Conservation (phyloP, 2,888 invertebrate species). For the Tanaodytes sp. region DNA sequence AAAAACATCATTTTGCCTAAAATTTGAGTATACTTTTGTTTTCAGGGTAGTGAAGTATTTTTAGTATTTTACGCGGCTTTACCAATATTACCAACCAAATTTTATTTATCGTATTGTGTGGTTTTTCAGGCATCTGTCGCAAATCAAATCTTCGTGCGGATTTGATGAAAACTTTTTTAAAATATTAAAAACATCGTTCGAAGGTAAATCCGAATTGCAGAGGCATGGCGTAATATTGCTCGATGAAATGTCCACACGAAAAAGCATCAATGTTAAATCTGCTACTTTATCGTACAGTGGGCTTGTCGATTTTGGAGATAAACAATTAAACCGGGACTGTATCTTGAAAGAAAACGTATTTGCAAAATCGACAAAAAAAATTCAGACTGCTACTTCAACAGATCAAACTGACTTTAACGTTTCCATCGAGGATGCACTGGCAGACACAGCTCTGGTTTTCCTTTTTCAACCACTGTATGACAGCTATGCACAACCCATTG, state of each 20-base stretch:
- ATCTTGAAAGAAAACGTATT: not conserved
- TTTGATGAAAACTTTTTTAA: slow-evolving; percentile 3
- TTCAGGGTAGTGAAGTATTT: too few species aligned
- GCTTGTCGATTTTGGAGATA: slow-evolving; percentile 4
- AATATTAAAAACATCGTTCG: not conserved
- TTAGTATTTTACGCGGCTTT: too few species aligned
- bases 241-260: too few species aligned
- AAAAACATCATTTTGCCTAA: too few species aligned
- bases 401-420: not conserved
- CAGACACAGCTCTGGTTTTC: not conserved
- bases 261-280: not conserved
- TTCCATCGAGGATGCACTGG: not conserved
- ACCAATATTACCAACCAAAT: too few species aligned
- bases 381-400: not conserved
- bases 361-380: not conserved
- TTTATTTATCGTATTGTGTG: too few species aligned
- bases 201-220: not conserved
- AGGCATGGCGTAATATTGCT: not conserved
- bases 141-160: not conserved
- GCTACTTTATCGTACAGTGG: not conserved
- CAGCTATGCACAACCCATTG: too few species aligned
- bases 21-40: too few species aligned
- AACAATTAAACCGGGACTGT: not conserved
- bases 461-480: not conserved
- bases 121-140: slow-evolving; percentile 1